Base-by-base conservation (phyloP, 2,113 vertebrate species). In the Myiagra hebetior region DNA sequence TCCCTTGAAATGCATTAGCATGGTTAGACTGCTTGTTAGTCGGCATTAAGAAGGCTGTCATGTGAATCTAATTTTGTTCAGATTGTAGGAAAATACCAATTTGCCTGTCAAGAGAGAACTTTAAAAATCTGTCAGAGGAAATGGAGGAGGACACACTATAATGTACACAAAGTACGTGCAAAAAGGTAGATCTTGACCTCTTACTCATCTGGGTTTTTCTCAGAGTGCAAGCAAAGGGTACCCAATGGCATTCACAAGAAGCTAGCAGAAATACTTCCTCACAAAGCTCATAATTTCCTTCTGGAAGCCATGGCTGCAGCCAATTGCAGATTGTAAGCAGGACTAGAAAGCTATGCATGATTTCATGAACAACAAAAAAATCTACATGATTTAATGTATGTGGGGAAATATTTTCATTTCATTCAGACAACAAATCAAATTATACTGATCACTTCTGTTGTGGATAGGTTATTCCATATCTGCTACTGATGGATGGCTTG, bases 51-150 rank as follows among this genome's bases (percentile, higher is more conserved):
- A 65, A 30, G 89, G 65, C 81, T 95, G 85, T 94, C 95, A 91
- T 91, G 81, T 95, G 91, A 94, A 76, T 93, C 78, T 87, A 96
- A 96, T 95, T 96, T 91, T 81, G 74, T 41, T 87, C 87, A 91
- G 72, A 62, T 91, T 91, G 59, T 69, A 94, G 80, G 70, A 96
- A 96, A 97, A 96, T 94, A 91, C 60, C 0, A 15, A 89, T 94
- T 94, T 96, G 57, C 89, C 85, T 91, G 93, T 96, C 91, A 93
- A 91, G 85, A 80, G 67, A 59, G 62, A 94, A 64, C 75, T 89
- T 95, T 50, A 62, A 89, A 96, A 91, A 49, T 83, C 74, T 90
- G 70, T 65, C 77, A 83, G 82, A 87, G 89, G 91, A 94, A 96
- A 94, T 89, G 81, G 82, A 82, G 94, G 85, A 89, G 85, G 87